Evolutionary conservation across 2,797 vertebrate species (phyloP).

Genomic region (Micrastur ruficollis): DNA sequence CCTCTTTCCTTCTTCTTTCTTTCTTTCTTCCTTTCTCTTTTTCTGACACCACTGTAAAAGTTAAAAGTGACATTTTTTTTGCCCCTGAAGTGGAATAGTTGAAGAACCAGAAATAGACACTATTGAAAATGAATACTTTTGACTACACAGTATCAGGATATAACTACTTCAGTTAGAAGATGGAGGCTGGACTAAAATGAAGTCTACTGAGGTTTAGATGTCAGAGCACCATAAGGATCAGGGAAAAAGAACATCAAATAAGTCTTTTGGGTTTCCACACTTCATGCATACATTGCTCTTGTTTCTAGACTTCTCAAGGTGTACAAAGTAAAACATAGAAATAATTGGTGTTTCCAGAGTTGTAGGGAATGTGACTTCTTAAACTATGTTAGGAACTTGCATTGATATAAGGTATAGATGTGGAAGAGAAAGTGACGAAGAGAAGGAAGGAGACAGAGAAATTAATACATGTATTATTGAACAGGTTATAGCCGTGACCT

Average conservation of each 20-base stretch:
- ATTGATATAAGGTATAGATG: background rate
- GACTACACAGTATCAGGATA: background rate
- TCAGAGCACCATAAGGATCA: background rate
- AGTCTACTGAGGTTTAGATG: background rate
- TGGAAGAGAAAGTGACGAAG: background rate
- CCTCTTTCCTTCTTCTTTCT: accelerated
- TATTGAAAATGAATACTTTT: background rate
- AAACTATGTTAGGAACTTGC: background rate
- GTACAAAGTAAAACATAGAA: background rate
- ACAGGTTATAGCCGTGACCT: background rate
- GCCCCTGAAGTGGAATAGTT: background rate
- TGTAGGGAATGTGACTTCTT: background rate
- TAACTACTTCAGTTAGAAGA: background rate
- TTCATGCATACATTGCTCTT: background rate
- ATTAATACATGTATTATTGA: background rate
- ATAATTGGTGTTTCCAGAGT: background rate
- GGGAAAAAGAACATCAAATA: background rate
- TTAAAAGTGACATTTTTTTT: background rate
- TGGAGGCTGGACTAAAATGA: background rate
- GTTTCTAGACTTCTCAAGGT: background rate
- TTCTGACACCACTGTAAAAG: background rate
- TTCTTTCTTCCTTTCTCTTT: too few species aligned
- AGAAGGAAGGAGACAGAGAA: background rate
- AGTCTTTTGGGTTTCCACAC: background rate
- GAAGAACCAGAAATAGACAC: background rate